A percentile compares a stretch with the other conserved stretches of the same genome.
phyloP scores from a whole-genome alignment of 2,113 vertebrate species.

The Lampris megalopsis region DNA sequence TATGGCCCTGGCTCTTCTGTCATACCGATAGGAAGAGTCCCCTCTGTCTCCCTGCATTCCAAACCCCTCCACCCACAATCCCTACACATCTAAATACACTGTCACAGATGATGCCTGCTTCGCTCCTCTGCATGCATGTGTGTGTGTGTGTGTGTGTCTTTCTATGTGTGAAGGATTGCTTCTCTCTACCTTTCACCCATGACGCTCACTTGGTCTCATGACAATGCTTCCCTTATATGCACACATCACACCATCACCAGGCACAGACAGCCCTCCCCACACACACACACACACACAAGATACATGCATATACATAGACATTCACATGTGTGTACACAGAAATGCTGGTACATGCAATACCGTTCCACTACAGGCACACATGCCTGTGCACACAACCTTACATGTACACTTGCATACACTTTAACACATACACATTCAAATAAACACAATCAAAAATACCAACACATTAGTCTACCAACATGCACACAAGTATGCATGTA shows the following conservation, averaged over 20 bases:
- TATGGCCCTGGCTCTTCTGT: conserved; percentile 21
- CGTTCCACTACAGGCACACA: too few relatives aligned
- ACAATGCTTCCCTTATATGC: conserved; percentile 78
- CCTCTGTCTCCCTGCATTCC: conserved; percentile 9
- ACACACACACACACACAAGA: conserved; percentile 1
- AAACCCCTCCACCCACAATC: conserved; percentile 50
- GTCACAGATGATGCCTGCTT: conserved; percentile 67
- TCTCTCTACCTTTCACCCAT: conserved; percentile 69
- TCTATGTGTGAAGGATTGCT: conserved; percentile 59
- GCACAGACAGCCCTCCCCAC: conserved; percentile 45
- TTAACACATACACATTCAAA: too few relatives aligned
- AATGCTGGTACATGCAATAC: too few relatives aligned
- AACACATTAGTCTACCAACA: too few relatives aligned
- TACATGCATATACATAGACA: conserved; percentile 14
- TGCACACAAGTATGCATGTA: too few relatives aligned
- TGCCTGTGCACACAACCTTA: too few relatives aligned
- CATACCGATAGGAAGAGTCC: conserved; percentile 26
- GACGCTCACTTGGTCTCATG: conserved; percentile 58
- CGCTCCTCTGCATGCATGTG: conserved; percentile 23
- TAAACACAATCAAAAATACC: too few relatives aligned
- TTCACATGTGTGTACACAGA: too few relatives aligned
- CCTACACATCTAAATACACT: conserved; percentile 58
- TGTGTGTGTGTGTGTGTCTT: conserved; percentile 56
- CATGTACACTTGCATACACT: too few relatives aligned
- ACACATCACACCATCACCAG: conserved; percentile 51